phyloP scores from a whole-genome alignment of 2,797 vertebrate species.

The Gephyroberyx darwinii region DNA sequence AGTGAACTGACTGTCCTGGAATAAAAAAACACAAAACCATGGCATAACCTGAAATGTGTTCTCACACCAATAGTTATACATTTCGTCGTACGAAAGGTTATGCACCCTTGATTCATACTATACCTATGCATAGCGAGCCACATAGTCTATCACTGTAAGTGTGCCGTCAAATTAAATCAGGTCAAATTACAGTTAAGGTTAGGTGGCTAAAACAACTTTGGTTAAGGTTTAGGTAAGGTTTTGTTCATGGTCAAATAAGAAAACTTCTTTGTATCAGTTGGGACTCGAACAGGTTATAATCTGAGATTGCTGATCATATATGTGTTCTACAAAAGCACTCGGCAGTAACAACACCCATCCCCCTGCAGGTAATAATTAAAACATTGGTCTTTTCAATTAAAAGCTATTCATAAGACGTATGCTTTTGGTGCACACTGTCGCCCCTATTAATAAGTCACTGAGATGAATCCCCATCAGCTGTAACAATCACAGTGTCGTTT shows the following conservation, averaged over 20 bases:
- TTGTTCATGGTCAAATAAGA: too few species aligned
- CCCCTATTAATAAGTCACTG: conserved; percentile 41
- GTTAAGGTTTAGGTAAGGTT: too few species aligned
- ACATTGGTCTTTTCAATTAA: conserved; percentile 51
- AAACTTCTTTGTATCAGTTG: too few species aligned
- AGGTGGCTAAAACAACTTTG: too few species aligned
- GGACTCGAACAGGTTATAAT: neutral
- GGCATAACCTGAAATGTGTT: too few species aligned
- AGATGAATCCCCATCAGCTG: conserved; percentile 34
- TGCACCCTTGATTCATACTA: too few species aligned
- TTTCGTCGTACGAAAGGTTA: too few species aligned
- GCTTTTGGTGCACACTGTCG: conserved; percentile 23
- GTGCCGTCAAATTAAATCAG: too few species aligned
- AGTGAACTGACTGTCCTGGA: neutral
- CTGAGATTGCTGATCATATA: neutral
- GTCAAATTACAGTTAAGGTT: too few species aligned
- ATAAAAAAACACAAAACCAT: neutral
- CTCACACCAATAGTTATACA: too few species aligned
- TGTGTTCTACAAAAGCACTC: conserved; percentile 10
- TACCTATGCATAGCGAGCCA: too few species aligned
- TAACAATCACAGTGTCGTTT: conserved; percentile 11
- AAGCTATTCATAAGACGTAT: conserved; percentile 34
- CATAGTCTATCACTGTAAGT: too few species aligned
- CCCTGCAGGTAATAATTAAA: conserved; percentile 32
- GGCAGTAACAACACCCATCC: conserved; percentile 10